phyloP scores from a whole-genome alignment of 2,797 vertebrate genomes.

The Lagodon rhomboides region DNA sequence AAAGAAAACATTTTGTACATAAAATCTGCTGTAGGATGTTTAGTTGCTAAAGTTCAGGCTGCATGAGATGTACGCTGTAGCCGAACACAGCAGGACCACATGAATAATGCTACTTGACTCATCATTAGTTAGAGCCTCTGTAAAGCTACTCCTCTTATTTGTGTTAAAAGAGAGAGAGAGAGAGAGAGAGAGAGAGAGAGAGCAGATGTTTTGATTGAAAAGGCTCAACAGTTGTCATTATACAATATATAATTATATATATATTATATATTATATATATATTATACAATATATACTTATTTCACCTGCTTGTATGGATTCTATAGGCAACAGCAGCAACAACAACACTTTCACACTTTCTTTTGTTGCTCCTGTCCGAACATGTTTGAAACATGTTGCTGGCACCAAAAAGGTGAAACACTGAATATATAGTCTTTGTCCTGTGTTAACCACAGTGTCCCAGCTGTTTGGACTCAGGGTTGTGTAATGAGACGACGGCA shows the following conservation, averaged over 20 bases:
- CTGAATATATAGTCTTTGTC: neutral
- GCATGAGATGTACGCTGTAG: slow-evolving; percentile 18
- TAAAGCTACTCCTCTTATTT: slow-evolving; percentile 38
- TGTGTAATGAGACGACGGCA: slow-evolving; percentile 11
- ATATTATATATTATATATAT: too few species aligned
- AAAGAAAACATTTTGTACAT: neutral
- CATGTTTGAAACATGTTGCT: too few species aligned
- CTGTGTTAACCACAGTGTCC: neutral
- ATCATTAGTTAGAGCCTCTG: slow-evolving; percentile 34
- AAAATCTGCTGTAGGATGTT: neutral
- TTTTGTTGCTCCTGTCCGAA: too few species aligned
- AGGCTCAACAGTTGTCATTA: neutral
- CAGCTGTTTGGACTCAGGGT: too few species aligned
- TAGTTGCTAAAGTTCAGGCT: slow-evolving; percentile 19
- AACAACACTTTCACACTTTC: too few species aligned
- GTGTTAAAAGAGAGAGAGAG: slow-evolving; percentile 22
- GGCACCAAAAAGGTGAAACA: too few species aligned
- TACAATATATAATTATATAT: too few species aligned
- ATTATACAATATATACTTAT: too few species aligned
- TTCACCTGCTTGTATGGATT: neutral
- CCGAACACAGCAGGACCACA: slow-evolving; percentile 45
- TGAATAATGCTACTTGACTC: slow-evolving; percentile 57
- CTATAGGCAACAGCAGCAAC: too few species aligned
- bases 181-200: slow-evolving; percentile 28
- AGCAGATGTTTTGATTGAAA: slow-evolving; percentile 20